These are phyloP conservation scores for Nibea coibor DNA, from an alignment of 2,113 vertebrate genomes.

Conservation along the genomic window DNA sequence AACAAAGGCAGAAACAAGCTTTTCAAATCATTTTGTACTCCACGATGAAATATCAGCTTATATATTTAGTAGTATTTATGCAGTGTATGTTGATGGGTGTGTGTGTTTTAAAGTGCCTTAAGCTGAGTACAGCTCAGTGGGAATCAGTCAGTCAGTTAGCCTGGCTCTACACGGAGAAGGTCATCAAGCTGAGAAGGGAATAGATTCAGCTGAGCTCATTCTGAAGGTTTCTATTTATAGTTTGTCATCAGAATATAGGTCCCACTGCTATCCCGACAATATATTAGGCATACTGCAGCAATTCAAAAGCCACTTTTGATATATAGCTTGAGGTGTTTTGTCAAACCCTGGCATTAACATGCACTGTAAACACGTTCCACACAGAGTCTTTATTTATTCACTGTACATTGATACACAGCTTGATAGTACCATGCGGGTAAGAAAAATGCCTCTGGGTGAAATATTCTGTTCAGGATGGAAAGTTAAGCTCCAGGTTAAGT, in stretches of 20 bases:
- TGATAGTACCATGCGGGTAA: conserved; percentile 74
- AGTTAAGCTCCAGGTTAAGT: conserved; percentile 56
- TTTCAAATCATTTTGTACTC: conserved; percentile 12
- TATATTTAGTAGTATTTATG: conserved; percentile 6
- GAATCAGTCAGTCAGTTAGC: conserved; percentile 61
- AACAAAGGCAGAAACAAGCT: not conserved
- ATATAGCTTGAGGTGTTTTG: conserved; percentile 13
- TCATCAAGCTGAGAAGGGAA: conserved; percentile 62
- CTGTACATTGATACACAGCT: conserved; percentile 74
- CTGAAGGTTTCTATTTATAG: conserved; percentile 67
- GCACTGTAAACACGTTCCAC: conserved; percentile 59
- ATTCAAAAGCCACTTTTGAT: conserved; percentile 13
- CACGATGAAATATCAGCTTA: not conserved
- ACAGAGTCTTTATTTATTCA: conserved; percentile 80
- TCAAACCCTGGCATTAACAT: conserved; percentile 24
- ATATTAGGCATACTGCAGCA: conserved; percentile 5
- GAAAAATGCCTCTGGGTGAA: conserved; percentile 68
- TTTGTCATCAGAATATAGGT: conserved; percentile 40
- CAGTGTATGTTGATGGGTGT: conserved; percentile 14
- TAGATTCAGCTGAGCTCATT: conserved; percentile 58
- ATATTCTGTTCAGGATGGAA: conserved; percentile 47
- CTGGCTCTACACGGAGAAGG: conserved; percentile 54
- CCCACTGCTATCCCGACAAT: conserved; percentile 25
- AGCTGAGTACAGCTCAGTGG: conserved; percentile 51
- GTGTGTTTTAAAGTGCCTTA: conserved; percentile 29